phyloP scores from a whole-genome alignment of 2,797 vertebrate species.

The Simalia tracyae region DNA sequence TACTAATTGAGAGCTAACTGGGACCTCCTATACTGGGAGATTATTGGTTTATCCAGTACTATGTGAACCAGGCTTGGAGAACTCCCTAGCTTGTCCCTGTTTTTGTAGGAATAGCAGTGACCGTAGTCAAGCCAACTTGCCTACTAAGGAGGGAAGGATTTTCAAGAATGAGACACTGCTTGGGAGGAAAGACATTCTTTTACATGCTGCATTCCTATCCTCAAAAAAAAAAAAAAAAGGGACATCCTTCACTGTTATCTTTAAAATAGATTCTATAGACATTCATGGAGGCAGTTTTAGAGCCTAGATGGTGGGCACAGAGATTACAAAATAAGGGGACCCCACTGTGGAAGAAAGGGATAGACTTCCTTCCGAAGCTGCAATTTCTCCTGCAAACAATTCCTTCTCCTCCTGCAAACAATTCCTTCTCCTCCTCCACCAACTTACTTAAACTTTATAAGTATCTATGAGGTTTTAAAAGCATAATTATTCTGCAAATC shows the following conservation, averaged over 20 bases:
- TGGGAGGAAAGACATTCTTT: no score
- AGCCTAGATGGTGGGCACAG: neutral
- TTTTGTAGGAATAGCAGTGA: neutral
- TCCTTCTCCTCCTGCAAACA: neutral
- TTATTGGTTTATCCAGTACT: neutral
- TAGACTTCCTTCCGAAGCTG: neutral
- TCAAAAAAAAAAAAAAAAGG: no score
- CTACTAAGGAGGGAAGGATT: no score
- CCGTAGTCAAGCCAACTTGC: neutral
- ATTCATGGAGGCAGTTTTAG: neutral
- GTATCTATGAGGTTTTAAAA: neutral
- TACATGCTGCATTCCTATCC: no score
- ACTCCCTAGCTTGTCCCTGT: neutral
- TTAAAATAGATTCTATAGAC: neutral
- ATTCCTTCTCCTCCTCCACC: neutral
- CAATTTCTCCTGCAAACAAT: neutral
- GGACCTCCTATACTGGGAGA: neutral
- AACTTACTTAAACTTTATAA: neutral
- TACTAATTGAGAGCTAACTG: neutral
- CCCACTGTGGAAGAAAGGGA: neutral
- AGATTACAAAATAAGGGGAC: neutral
- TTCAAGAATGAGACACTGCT: no score
- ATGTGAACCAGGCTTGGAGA: neutral
- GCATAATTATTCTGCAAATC: neutral
- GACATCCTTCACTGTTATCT: no score